Conservation (phyloP, 2,888 invertebrate species). For the Chrysotoxum bicinctum region DNA sequence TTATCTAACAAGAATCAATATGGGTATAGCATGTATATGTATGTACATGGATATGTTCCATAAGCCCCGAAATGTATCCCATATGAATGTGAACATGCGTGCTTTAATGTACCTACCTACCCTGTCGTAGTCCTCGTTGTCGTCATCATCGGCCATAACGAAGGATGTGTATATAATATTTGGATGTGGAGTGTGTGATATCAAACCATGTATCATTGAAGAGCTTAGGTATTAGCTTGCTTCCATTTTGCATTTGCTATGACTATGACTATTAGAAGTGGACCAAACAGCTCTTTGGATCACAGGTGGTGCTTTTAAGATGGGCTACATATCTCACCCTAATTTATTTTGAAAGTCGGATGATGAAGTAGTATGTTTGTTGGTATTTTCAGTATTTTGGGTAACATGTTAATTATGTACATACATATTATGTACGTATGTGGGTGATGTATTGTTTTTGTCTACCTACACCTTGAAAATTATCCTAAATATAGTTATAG, state of each 20-base stretch:
- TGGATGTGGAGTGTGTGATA: constrained; percentile 9
- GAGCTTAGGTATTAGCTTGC: neutral
- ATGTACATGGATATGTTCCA: constrained; percentile 25
- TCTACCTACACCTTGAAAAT: no score
- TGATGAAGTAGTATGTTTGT: no score
- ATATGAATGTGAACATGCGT: constrained; percentile 64
- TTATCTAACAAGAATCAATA: constrained; percentile 62
- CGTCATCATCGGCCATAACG: constrained; percentile 32
- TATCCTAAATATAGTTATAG: no score
- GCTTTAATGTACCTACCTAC: constrained; percentile 51
- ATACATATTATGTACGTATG: no score
- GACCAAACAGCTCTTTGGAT: neutral
- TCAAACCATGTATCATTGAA: neutral
- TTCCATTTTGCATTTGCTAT: constrained; percentile 2
- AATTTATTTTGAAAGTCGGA: no score
- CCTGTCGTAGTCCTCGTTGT: neutral
- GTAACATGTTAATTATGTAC: no score
- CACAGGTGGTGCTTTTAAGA: neutral
- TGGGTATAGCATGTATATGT: neutral
- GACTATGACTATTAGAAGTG: neutral
- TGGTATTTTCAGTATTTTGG: no score
- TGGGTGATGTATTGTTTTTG: no score
- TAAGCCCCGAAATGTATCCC: constrained; percentile 45
- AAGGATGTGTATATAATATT: neutral
- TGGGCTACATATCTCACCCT: no score